Conservation (phyloP, 2,113 vertebrate species). For the Ptilorrhoa leucosticta region DNA sequence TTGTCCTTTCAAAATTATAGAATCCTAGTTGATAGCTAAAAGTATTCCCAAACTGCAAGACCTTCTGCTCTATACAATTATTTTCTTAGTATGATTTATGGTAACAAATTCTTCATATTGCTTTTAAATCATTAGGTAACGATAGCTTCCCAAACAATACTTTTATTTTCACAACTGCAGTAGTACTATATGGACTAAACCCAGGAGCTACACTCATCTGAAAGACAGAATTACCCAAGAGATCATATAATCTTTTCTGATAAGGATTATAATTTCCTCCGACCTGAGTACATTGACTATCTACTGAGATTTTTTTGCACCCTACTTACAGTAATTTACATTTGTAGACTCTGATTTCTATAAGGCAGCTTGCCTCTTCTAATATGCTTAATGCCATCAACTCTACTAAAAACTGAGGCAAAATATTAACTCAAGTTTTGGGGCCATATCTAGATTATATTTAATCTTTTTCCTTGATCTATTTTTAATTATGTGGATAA, state of each 20-base stretch:
- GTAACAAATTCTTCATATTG: neutral
- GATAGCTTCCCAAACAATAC: neutral
- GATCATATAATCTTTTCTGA: neutral
- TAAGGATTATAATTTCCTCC: neutral
- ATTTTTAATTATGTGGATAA: constrained; percentile 48
- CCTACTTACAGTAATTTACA: neutral
- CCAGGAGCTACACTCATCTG: neutral
- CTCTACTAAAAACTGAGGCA: neutral
- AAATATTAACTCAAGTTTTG: constrained; percentile 13
- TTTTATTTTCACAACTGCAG: neutral
- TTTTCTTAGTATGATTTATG: neutral
- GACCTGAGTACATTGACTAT: neutral
- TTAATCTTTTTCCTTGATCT: constrained; percentile 33
- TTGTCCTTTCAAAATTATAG: neutral
- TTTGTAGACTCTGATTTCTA: neutral
- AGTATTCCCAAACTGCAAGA: neutral
- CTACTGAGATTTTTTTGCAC: neutral
- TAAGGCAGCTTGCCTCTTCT: neutral
- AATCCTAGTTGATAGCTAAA: neutral
- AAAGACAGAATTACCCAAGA: neutral
- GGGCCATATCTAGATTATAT: neutral
- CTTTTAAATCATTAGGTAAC: neutral
- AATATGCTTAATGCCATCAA: neutral
- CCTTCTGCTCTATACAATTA: neutral
- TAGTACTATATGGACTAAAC: neutral